These are phyloP conservation scores for Scomber colias DNA, from an alignment of 2,113 vertebrate genomes.

Conservation along the genomic window DNA sequence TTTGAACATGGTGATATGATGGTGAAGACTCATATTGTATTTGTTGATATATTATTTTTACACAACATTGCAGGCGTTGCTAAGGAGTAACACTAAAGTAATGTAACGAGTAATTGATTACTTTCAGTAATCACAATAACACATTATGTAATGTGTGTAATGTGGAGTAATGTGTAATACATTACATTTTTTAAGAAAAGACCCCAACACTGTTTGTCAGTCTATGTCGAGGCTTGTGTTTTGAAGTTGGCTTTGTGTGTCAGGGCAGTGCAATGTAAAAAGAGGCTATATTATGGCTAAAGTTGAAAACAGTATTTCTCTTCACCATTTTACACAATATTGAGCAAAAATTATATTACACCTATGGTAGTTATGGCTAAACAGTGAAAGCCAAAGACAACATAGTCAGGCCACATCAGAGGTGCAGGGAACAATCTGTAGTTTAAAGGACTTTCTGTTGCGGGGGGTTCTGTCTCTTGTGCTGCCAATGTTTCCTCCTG, in stretches of 20 bases:
- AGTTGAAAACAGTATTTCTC: not conserved
- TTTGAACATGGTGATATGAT: too few relatives aligned
- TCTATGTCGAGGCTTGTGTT: not conserved
- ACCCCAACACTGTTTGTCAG: too few relatives aligned
- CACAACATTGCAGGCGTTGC: too few relatives aligned
- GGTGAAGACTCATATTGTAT: too few relatives aligned
- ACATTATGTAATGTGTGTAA: too few relatives aligned
- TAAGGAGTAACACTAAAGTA: too few relatives aligned
- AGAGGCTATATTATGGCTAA: too few relatives aligned
- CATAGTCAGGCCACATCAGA: slow-evolving; percentile 2
- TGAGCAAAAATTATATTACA: not conserved
- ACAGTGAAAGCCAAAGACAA: slow-evolving; percentile 5
- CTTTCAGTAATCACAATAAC: too few relatives aligned
- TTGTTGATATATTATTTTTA: too few relatives aligned
- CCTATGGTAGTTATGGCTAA: not conserved
- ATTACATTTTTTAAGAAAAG: too few relatives aligned
- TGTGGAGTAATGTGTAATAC: too few relatives aligned
- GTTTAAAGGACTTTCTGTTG: slow-evolving; percentile 24
- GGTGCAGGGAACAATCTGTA: slow-evolving; percentile 5
- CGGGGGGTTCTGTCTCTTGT: slow-evolving; percentile 65
- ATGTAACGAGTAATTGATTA: too few relatives aligned
- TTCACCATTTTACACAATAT: not conserved
- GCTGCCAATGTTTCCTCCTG: slow-evolving; percentile 54
- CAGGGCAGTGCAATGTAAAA: not conserved
- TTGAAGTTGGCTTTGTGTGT: not conserved